These are phyloP conservation scores for Ommatoiulus sabulosus DNA, from an alignment of 2,888 invertebrate genomes.

Conservation along the genomic window DNA sequence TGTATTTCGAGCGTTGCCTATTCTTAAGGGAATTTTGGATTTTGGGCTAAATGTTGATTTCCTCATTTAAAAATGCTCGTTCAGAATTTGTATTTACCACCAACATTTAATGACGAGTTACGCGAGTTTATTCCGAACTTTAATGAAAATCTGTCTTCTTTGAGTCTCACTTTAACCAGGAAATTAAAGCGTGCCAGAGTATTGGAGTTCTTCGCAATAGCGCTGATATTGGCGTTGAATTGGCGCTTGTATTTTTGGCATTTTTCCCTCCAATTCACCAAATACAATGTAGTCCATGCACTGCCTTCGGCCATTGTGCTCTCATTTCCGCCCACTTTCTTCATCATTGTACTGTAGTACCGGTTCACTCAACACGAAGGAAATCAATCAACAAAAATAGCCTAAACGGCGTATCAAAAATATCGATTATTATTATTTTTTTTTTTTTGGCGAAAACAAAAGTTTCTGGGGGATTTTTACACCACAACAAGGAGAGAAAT, in stretches of 20 bases:
- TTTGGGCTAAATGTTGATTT: too few species aligned
- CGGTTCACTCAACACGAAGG: conserved; percentile 8
- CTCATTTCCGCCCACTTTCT: conserved; percentile 34
- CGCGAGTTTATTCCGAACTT: background rate
- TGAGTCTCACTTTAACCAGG: too few species aligned
- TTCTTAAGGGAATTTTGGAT: too few species aligned
- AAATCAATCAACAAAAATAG: conserved; percentile 17
- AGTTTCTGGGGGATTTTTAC: too few species aligned
- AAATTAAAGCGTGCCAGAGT: too few species aligned
- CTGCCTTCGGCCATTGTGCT: conserved; percentile 26
- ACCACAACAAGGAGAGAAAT: too few species aligned
- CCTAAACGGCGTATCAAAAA: background rate
- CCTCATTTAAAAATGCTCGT: too few species aligned
- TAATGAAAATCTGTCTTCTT: background rate
- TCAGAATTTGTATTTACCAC: too few species aligned
- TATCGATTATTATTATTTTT: background rate
- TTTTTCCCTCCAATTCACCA: background rate
- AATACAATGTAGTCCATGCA: background rate
- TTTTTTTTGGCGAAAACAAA: background rate
- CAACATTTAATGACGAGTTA: too few species aligned
- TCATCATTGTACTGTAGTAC: conserved; percentile 11
- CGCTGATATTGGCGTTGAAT: background rate
- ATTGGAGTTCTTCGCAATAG: too few species aligned
- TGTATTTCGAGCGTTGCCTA: too few species aligned
- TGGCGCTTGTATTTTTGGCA: background rate